phyloP scores from a whole-genome alignment of 2,888 invertebrate genomes.

The Scaeva pyrastri region DNA sequence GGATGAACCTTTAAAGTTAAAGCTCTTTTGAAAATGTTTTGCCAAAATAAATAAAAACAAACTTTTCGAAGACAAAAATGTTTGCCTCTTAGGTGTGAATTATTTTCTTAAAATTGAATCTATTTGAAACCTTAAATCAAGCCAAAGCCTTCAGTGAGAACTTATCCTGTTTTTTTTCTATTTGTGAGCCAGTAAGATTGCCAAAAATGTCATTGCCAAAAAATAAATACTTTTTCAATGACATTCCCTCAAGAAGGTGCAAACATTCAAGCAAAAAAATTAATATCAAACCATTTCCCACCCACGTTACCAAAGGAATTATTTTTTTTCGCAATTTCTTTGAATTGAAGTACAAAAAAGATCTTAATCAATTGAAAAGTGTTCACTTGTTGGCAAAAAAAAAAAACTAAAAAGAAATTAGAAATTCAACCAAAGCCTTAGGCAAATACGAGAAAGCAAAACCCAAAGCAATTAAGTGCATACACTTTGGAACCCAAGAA shows the following conservation, averaged over 20 bases:
- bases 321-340: neutral
- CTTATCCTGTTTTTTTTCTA: constrained; percentile 6
- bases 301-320: neutral
- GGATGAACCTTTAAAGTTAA: too few relatives aligned
- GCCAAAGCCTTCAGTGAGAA: constrained; percentile 41
- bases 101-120: constrained; percentile 34
- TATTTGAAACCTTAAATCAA: constrained; percentile 6
- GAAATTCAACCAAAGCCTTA: constrained; percentile 58
- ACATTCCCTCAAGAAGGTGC: constrained; percentile 48
- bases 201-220: constrained; percentile 51
- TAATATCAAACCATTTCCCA: constrained; percentile 22
- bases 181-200: constrained; percentile 24
- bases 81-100: neutral
- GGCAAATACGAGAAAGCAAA: constrained; percentile 65
- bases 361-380: constrained; percentile 64
- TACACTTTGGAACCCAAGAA: constrained; percentile 65
- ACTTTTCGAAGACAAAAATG: neutral
- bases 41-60: neutral
- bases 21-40: neutral
- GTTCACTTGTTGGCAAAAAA: constrained; percentile 51
- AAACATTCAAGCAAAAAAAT: constrained; percentile 27
- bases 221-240: constrained; percentile 13
- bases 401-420: constrained; percentile 52
- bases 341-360: constrained; percentile 51
- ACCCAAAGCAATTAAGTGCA: constrained; percentile 63